A percentile compares a stretch with the other conserved stretches of the same genome.
Evolutionary conservation across 2,888 invertebrate genomes (phyloP).

Genomic region (Drosophila quinaria): DNA sequence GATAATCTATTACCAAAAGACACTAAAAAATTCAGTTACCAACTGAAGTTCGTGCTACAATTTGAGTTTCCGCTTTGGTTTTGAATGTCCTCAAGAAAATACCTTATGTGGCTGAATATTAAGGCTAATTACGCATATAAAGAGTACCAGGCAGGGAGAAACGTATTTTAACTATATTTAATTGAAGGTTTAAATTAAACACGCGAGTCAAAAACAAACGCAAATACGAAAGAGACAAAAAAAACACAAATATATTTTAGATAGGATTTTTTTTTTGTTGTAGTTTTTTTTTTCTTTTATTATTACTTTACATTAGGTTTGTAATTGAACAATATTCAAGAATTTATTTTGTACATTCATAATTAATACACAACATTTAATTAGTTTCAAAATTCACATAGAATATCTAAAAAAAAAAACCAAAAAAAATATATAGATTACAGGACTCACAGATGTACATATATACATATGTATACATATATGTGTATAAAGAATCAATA

Average conservation of each 20-base stretch:
- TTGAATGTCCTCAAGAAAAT: background rate
- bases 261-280: slow-evolving; percentile 17
- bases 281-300: slow-evolving; percentile 12
- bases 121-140: slow-evolving; percentile 16
- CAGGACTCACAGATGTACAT: slow-evolving; percentile 17
- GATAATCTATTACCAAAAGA: slow-evolving; percentile 52
- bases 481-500: slow-evolving; percentile 5
- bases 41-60: slow-evolving; percentile 4
- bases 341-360: slow-evolving; percentile 59
- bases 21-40: slow-evolving; percentile 5
- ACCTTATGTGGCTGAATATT: slow-evolving; percentile 15
- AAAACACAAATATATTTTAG: background rate
- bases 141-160: background rate
- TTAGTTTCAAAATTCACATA: slow-evolving; percentile 44
- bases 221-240: slow-evolving; percentile 1
- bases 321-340: slow-evolving; percentile 60
- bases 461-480: slow-evolving; percentile 1
- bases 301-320: slow-evolving; percentile 43
- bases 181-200: slow-evolving; percentile 9
- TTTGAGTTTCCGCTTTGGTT: background rate
- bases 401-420: slow-evolving; percentile 29
- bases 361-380: slow-evolving; percentile 77
- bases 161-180: slow-evolving; percentile 23
- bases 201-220: background rate
- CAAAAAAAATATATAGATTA: slow-evolving; percentile 8